Evolutionary conservation across 2,113 vertebrate species (phyloP).

Genomic region (Romanogobio albipinnatus): DNA sequence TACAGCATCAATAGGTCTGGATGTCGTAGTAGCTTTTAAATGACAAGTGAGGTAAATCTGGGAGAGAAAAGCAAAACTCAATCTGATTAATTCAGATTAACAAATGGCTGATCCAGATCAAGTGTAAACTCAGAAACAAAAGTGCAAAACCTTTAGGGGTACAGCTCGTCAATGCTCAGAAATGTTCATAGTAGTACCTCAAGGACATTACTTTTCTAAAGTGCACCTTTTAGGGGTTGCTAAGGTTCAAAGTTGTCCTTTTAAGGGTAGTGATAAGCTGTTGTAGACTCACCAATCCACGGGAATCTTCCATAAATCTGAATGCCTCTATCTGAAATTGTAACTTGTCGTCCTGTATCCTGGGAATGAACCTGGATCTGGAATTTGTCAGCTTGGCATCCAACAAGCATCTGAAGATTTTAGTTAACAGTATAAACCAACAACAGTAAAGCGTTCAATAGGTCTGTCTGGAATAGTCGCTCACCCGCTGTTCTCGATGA

Average conservation of each 20-base stretch:
- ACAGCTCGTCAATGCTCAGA: too few relatives aligned
- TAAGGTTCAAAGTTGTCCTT: too few relatives aligned
- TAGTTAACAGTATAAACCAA: not conserved
- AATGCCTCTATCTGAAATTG: slow-evolving; percentile 72
- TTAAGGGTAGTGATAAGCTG: too few relatives aligned
- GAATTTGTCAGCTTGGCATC: slow-evolving; percentile 66
- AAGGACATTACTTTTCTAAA: too few relatives aligned
- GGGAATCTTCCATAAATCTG: slow-evolving; percentile 62
- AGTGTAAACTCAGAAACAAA: not conserved
- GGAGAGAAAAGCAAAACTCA: not conserved
- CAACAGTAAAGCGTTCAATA: not conserved
- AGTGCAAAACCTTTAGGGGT: too few relatives aligned
- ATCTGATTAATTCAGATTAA: not conserved
- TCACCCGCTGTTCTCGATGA: slow-evolving; percentile 23
- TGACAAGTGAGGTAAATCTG: slow-evolving; percentile 71
- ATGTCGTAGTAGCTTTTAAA: slow-evolving; percentile 59
- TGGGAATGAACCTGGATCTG: slow-evolving; percentile 69
- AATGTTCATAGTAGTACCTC: too few relatives aligned
- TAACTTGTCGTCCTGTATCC: slow-evolving; percentile 65
- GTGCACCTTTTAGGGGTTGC: too few relatives aligned
- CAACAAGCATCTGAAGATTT: slow-evolving; percentile 67
- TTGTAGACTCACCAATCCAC: slow-evolving; percentile 60
- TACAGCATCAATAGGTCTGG: slow-evolving; percentile 47
- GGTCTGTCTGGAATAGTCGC: not conserved
- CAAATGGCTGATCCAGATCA: not conserved